Evolutionary conservation across 2,888 invertebrate genomes (phyloP).

Genomic region (Monochamus alternatus): DNA sequence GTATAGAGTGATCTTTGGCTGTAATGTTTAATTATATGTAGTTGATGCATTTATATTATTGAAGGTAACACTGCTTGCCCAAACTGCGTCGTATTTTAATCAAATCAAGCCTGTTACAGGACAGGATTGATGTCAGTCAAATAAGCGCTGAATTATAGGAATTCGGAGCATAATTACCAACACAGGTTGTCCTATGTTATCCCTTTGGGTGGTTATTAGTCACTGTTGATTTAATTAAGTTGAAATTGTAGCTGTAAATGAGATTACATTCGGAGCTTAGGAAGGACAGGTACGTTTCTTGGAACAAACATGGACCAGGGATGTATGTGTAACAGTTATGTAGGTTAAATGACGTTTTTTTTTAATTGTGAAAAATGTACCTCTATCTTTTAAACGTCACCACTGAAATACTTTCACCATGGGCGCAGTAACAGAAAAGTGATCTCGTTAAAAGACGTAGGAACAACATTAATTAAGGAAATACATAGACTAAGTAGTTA

Average conservation of each 20-base stretch:
- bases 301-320: too few species aligned
- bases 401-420: too few species aligned
- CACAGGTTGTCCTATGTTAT: conserved; percentile 17
- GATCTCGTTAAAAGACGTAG: too few species aligned
- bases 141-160: conserved; percentile 22
- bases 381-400: not conserved
- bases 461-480: too few species aligned
- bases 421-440: too few species aligned
- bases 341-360: not conserved
- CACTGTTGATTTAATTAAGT: conserved; percentile 32
- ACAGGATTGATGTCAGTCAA: conserved; percentile 29
- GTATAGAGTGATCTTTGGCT: too few species aligned
- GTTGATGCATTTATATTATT: conserved; percentile 16
- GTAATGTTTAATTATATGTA: too few species aligned
- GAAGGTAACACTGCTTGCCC: not conserved
- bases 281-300: not conserved
- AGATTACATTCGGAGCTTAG: not conserved
- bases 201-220: conserved; percentile 27
- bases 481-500: too few species aligned
- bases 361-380: conserved; percentile 4
- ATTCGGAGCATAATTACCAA: conserved; percentile 17
- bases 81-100: conserved; percentile 23
- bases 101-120: conserved; percentile 19
- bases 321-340: not conserved
- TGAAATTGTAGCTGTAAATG: conserved; percentile 17